phyloP scores from a whole-genome alignment of 1,140 invertebrate genomes.

The Phocides pigmalion region DNA sequence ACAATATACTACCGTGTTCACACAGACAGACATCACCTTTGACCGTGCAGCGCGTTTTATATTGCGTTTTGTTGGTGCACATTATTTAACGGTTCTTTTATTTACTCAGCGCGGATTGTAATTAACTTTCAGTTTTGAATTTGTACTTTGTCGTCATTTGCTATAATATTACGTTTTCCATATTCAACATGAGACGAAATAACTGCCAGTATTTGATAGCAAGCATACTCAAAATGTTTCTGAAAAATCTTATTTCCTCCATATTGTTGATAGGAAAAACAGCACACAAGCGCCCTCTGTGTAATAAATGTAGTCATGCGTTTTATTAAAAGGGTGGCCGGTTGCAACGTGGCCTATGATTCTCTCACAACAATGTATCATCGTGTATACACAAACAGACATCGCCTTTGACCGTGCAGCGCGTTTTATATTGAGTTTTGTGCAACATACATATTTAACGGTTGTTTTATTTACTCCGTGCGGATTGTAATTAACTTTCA shows the following conservation, averaged over 20 bases:
- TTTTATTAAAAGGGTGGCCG: conserved; percentile 57
- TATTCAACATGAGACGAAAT: too few relatives aligned
- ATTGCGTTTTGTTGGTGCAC: background rate
- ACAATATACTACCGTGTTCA: conserved; percentile 20
- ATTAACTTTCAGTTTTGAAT: background rate
- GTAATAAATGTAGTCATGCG: conserved; percentile 72
- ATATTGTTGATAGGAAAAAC: conserved; percentile 71
- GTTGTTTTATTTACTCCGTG: background rate
- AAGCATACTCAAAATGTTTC: too few relatives aligned
- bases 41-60: background rate
- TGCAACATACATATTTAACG: background rate
- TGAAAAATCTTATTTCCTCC: too few relatives aligned
- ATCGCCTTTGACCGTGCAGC: conserved; percentile 15
- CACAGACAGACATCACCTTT: conserved; percentile 24
- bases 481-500: background rate
- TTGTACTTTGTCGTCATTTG: background rate
- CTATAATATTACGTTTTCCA: too few relatives aligned
- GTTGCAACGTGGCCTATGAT: conserved; percentile 32
- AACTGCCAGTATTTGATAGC: too few relatives aligned
- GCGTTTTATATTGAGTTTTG: background rate
- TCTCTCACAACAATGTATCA: conserved; percentile 30
- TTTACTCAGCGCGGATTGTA: background rate
- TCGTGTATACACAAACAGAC: conserved; percentile 21
- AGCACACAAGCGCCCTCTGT: conserved; percentile 51
- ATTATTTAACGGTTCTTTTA: background rate